Evolutionary conservation across 2,888 invertebrate genomes (phyloP), one percentile per base, ranked within the genome.

Genomic region (Polydrusus tereticollis): DNA sequence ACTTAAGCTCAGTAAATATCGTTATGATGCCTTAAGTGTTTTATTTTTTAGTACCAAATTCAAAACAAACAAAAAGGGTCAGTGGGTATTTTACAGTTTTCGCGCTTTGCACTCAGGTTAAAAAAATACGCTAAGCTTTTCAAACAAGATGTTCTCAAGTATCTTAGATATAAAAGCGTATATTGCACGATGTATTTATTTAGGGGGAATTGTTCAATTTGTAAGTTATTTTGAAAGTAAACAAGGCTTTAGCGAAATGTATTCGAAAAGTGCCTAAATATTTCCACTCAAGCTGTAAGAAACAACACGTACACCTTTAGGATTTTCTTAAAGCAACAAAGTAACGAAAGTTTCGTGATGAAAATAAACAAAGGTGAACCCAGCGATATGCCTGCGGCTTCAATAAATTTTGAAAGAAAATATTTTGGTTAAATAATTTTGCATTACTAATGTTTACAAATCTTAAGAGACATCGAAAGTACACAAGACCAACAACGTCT

Each of bases 301-400:
- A 41, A 41, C 41, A 41, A 41, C 41, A 41, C 41, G 41, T 41
- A 41, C n/a, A 41, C 41, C 41, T 41, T 41, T 16, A 41, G 41
- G 41, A 41, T 41, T 41, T 41, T 41, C 41, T 41, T 41, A n/a
- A 41, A 41, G 41, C 41, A 41, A 41, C 41, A 41, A 41, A 14
- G 16, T 41, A 41, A 41, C 41, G 41, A 41, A 41, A 41, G 41
- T 41, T 41, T 16, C 41, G 41, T 41, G 41, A 41, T 16, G 41
- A 41, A 41, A 41, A 16, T 41, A 41, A 41, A 41, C 41, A 41
- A 41, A 14, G 7, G 16, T 41, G 16, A 41, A 41, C 12, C 16
- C n/a, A 16, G 16, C 14, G 41, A 6, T 41, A 41, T 41, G 41
- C 41, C 41, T 14, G 41, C 41, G 41, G 16, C 41, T 41, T 41